Conservation (phyloP, 2,797 vertebrate species). For the Pantherophis alleghaniensis region DNA sequence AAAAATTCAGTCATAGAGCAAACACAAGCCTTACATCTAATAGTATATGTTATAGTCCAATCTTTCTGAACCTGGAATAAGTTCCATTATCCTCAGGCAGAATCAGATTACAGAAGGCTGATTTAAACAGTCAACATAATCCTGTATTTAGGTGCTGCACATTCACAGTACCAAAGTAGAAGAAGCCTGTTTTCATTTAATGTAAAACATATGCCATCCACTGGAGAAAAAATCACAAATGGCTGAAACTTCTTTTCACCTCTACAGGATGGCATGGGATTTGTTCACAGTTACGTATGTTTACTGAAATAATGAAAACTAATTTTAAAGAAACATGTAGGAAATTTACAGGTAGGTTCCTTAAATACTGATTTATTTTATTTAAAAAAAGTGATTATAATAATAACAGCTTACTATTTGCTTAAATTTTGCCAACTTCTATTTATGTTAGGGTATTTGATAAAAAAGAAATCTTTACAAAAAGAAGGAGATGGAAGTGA, state of each 20-base stretch:
- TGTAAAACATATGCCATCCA: not conserved
- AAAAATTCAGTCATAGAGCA: not conserved
- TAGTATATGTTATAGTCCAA: not conserved
- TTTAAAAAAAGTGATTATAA: not conserved
- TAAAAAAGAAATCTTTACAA: not conserved
- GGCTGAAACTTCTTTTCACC: not conserved
- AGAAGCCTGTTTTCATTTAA: not conserved
- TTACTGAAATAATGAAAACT: not conserved
- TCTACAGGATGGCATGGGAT: not conserved
- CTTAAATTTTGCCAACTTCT: not conserved
- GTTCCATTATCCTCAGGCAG: not conserved
- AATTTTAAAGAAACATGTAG: not conserved
- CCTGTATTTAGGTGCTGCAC: not conserved
- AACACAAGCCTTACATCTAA: not conserved
- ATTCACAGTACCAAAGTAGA: not conserved
- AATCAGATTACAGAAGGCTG: not conserved
- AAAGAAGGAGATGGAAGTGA: not conserved
- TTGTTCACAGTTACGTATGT: not conserved
- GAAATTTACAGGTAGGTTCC: not conserved
- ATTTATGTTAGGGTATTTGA: not conserved
- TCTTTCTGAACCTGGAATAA: not conserved
- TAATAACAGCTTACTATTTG: not conserved
- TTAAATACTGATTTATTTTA: not conserved
- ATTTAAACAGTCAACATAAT: not conserved
- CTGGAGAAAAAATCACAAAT: not conserved